These are phyloP conservation scores for Marronus borbonicus DNA, from an alignment of 2,888 invertebrate species.

Conservation along the genomic window DNA sequence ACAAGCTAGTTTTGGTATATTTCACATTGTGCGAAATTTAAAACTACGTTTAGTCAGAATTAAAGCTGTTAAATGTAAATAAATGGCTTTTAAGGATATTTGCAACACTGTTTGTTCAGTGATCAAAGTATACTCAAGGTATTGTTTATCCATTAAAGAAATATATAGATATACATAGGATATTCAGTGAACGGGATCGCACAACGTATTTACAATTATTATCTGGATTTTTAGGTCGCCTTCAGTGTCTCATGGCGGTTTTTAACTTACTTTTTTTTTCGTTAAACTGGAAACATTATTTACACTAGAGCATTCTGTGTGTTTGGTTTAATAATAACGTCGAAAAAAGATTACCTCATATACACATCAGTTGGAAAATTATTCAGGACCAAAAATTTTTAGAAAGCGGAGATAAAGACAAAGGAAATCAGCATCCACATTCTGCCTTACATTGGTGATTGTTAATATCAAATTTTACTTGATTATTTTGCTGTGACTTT, in stretches of 20 bases:
- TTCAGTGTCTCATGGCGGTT: background rate
- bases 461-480: no score
- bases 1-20: background rate
- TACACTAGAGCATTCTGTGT: no score
- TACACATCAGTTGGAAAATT: no score
- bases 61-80: background rate
- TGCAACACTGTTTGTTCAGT: background rate
- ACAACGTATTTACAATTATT: constrained; percentile 60
- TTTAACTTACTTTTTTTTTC: background rate
- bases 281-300: no score
- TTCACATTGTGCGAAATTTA: background rate
- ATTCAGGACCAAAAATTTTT: no score
- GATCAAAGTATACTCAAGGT: background rate
- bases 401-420: no score
- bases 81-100: constrained; percentile 10
- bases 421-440: no score
- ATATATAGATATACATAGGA: background rate
- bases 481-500: no score
- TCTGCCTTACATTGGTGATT: no score
- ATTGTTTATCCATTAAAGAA: constrained; percentile 1
- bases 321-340: no score
- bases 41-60: background rate
- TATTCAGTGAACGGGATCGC: background rate
- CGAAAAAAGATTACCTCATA: no score
- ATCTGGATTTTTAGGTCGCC: no score